A percentile compares a stretch with the other conserved stretches of the same genome.
Conservation (phyloP, 2,888 invertebrate genomes). For the Alloplasta piceator region DNA sequence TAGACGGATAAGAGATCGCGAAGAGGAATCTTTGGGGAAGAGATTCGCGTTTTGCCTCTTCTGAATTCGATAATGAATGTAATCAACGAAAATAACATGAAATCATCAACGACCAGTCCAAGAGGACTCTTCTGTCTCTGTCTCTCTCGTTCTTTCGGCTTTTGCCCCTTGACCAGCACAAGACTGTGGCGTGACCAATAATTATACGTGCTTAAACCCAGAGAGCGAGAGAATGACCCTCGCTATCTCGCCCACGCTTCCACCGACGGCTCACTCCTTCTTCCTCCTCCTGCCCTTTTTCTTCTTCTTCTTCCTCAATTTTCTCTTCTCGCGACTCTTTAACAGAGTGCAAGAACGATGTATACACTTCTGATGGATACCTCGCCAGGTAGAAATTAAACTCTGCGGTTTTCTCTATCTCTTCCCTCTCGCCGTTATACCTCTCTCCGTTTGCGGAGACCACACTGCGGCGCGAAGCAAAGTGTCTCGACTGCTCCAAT, state of each 20-base stretch:
- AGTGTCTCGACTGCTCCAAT: too few species aligned
- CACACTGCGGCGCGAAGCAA: too few species aligned
- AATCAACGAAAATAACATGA: conserved; percentile 80
- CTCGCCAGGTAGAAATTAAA: conserved; percentile 53
- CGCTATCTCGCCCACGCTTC: conserved; percentile 62
- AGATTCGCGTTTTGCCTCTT: conserved; percentile 46
- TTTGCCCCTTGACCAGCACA: conserved; percentile 61
- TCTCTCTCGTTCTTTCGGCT: conserved; percentile 31
- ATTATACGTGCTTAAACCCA: conserved; percentile 52
- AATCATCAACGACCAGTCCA: conserved; percentile 70
- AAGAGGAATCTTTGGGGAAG: background rate
- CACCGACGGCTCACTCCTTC: conserved; percentile 51
- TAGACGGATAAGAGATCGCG: conserved; percentile 12
- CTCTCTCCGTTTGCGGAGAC: too few species aligned
- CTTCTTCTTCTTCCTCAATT: conserved; percentile 11
- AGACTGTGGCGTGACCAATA: conserved; percentile 63
- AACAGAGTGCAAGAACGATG: conserved; percentile 27
- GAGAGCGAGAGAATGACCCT: conserved; percentile 59
- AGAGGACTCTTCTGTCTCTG: conserved; percentile 31
- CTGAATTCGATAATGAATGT: conserved; percentile 80
- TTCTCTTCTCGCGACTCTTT: background rate
- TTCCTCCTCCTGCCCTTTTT: background rate
- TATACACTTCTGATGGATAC: conserved; percentile 5
- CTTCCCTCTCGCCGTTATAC: background rate
- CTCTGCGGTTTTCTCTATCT: conserved; percentile 44